Evolutionary conservation across 2,797 vertebrate species (phyloP).

Genomic region (Anomalospiza imberbis): DNA sequence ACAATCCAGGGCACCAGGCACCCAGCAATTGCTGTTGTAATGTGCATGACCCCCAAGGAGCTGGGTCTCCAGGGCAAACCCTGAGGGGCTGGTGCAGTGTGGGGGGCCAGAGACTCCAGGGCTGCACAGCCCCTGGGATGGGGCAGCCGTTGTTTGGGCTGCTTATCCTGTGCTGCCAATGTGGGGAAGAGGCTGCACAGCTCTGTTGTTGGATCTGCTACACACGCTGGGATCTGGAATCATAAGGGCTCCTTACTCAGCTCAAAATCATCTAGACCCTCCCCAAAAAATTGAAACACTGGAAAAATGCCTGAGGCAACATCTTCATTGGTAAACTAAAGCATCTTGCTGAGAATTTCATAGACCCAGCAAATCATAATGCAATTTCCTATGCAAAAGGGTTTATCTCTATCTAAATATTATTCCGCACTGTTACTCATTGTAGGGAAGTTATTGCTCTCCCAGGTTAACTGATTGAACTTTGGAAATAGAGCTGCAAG

Average conservation of each 20-base stretch:
- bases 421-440: slow-evolving; percentile 70
- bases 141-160: neutral
- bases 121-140: neutral
- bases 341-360: slow-evolving; percentile 48
- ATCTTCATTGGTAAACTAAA: slow-evolving; percentile 66
- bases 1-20: neutral
- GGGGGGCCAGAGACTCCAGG: neutral
- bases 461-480: slow-evolving; percentile 76
- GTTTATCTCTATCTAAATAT: slow-evolving; percentile 71
- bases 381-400: slow-evolving; percentile 73
- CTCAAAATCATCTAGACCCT: slow-evolving; percentile 52
- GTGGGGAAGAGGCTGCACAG: neutral
- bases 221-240: neutral
- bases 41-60: rapidly evolving
- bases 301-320: slow-evolving; percentile 63
- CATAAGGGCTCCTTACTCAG: slow-evolving; percentile 35
- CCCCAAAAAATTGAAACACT: slow-evolving; percentile 34
- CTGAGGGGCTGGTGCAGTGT: neutral
- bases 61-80: neutral
- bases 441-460: slow-evolving; percentile 65
- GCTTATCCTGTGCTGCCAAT: neutral
- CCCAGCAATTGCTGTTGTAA: rapidly evolving
- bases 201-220: neutral
- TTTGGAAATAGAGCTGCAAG: slow-evolving; percentile 65
- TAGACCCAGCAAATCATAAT: slow-evolving; percentile 56